Base-by-base conservation (phyloP, 2,888 invertebrate genomes). In the Oscheius onirici region DNA sequence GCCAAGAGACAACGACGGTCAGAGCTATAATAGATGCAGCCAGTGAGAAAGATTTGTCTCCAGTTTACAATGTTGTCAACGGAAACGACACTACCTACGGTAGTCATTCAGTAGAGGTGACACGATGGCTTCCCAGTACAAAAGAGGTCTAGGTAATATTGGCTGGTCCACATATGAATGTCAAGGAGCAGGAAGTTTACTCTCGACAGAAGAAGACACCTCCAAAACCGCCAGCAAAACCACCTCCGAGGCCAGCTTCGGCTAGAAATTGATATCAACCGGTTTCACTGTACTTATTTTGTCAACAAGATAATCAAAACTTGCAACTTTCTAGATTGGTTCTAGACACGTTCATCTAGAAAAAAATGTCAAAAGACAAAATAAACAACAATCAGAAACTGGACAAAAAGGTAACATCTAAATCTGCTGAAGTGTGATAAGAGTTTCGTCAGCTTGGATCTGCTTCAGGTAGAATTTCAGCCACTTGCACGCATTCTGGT, bases 51-150 rank as follows among this genome's bases (percentile, higher is more conserved):
- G 77, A 77, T 71, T 44, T 76, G 54, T 76, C 74, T 79, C 79
- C 79, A 28, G 76, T 81, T 5, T 81, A 81, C 60, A 81, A 80
- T 46, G 74, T 81, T 10, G 79, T 81, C 1, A 78, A 76, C 60
- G 77, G 76, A 40, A 74, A 79, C 26, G 63, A 58, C 15, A 60
- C 63, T 8, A 55, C 74, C 10, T 77, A 80, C 26, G 81, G 79
- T 11, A 79, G 79, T 61, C 77, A 81, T 22, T 76, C 77, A 49
- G 77, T 81, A 2, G 79, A 81, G 63, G 81, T 75, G 15, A 15
- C 15, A n/a, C n/a, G n/a, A n/a, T n/a, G 6, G 10, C 5, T 22
- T 5, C 10, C 20, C 3, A 11, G 22, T n/a, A 20, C 28, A 3
- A 34, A n/a, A n/a, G n/a, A n/a, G n/a, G n/a, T n/a, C n/a, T n/a